Evolutionary conservation across 1,140 invertebrate genomes (phyloP).

Genomic region (Samia ricini): DNA sequence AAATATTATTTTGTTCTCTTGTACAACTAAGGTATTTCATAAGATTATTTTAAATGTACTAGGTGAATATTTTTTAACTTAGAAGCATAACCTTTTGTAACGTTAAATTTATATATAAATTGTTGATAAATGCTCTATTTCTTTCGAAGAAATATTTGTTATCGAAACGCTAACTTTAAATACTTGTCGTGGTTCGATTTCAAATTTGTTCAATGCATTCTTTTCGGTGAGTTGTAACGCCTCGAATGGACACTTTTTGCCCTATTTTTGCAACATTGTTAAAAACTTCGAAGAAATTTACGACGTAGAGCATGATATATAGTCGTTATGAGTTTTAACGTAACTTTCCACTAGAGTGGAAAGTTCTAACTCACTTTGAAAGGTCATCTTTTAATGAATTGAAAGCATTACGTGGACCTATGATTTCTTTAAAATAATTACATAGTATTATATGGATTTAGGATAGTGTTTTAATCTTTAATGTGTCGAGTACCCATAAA

Average conservation of each 20-base stretch:
- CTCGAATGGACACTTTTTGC: conserved; percentile 3
- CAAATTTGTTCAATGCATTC: conserved; percentile 21
- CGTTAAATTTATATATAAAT: no score
- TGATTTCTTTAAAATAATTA: not conserved
- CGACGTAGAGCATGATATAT: conserved; percentile 5
- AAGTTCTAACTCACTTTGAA: not conserved
- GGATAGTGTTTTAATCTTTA: no score
- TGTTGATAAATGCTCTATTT: not conserved
- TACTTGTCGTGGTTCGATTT: conserved; percentile 18
- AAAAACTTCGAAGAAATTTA: conserved; percentile 6
- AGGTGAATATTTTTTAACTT: no score
- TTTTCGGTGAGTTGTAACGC: conserved; percentile 1
- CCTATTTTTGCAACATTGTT: conserved; percentile 8
- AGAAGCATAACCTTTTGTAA: no score
- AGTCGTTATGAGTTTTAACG: not conserved
- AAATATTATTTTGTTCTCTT: no score
- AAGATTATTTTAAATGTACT: no score
- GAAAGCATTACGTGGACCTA: not conserved
- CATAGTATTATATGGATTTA: no score
- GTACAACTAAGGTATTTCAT: no score
- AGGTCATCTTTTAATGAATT: conserved; percentile 8
- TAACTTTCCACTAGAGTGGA: not conserved
- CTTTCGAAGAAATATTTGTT: conserved; percentile 6
- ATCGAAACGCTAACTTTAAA: conserved; percentile 10
- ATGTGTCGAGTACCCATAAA: no score